phyloP scores from a whole-genome alignment of 2,113 vertebrate species.

The Neofelis nebulosa region DNA sequence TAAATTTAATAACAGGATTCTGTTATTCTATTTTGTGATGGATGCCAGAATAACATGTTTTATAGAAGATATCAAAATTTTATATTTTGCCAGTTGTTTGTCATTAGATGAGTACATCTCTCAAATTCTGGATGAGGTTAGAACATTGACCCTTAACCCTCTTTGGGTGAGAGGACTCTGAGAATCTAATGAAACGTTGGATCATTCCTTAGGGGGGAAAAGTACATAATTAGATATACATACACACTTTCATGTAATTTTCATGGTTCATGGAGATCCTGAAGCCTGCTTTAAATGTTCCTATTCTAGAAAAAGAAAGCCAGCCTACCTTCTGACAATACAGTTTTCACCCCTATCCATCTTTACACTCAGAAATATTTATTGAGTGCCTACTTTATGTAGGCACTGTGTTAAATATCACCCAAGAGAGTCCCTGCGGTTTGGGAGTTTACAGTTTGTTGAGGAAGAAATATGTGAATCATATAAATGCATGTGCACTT shows the following conservation, averaged over 20 bases:
- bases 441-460: neutral
- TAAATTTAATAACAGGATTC: constrained; percentile 17
- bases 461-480: neutral
- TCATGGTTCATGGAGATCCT: neutral
- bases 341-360: neutral
- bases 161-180: neutral
- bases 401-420: neutral
- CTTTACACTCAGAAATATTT: neutral
- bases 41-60: neutral
- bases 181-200: neutral
- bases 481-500: neutral
- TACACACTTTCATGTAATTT: neutral
- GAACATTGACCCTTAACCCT: neutral
- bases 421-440: neutral
- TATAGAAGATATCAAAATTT: neutral
- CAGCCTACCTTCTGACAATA: neutral
- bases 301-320: neutral
- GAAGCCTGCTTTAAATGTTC: neutral
- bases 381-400: neutral
- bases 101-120: neutral
- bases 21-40: neutral
- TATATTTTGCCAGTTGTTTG: neutral
- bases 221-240: neutral
- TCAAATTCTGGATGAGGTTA: neutral
- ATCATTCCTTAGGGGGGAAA: neutral